Conservation (phyloP, 1,140 invertebrate species). For the Eumaeus atala region DNA sequence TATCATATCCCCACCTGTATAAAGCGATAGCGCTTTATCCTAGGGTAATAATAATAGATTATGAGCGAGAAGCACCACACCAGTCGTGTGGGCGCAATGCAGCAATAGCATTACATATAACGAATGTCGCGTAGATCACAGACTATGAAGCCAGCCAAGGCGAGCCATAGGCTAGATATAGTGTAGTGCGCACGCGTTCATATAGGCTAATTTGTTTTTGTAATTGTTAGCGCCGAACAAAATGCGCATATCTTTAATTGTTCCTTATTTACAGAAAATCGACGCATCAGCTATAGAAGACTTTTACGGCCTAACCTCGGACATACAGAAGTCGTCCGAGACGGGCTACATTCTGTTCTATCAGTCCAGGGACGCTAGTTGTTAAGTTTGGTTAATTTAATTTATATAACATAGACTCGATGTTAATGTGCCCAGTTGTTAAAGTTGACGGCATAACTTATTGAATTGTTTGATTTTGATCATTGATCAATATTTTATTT, state of each 20-base stretch:
- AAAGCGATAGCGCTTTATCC: too few relatives aligned
- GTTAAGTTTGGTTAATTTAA: conserved; percentile 63
- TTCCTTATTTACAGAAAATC: conserved; percentile 88
- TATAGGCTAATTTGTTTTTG: too few relatives aligned
- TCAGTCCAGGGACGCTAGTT: conserved; percentile 90
- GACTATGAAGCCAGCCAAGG: too few relatives aligned
- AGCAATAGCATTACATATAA: too few relatives aligned
- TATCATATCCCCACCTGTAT: too few relatives aligned
- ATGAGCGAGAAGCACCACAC: too few relatives aligned
- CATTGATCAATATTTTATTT: conserved; percentile 48
- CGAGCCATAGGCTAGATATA: too few relatives aligned
- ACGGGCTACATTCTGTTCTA: conserved; percentile 99
- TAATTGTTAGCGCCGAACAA: too few relatives aligned
- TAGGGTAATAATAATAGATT: too few relatives aligned
- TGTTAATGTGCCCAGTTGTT: conserved; percentile 65
- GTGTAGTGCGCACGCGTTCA: too few relatives aligned
- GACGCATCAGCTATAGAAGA: conserved; percentile 99
- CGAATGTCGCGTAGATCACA: too few relatives aligned
- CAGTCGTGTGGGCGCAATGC: too few relatives aligned
- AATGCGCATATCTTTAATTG: neutral
- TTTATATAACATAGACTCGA: conserved; percentile 53
- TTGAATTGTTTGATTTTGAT: conserved; percentile 53
- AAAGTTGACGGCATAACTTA: conserved; percentile 66
- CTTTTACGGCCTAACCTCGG: conserved; percentile 98
- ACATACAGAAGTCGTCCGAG: conserved; percentile 98